Base-by-base conservation (phyloP, 2,113 vertebrate genomes). In the Neotoma lepida region DNA sequence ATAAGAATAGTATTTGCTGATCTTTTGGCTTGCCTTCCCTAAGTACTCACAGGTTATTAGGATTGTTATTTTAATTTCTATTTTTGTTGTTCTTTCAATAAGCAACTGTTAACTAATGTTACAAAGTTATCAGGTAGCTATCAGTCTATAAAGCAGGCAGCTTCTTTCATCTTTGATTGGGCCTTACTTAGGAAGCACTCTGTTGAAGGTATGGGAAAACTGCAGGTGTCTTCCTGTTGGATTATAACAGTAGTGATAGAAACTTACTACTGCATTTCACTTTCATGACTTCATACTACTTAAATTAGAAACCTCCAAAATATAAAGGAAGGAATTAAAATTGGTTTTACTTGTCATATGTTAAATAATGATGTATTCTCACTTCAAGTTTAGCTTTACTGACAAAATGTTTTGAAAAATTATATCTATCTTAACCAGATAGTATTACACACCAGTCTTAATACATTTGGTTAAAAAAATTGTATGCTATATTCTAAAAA, bases 181-280 rank as follows among this genome's bases (percentile, higher is more conserved):
- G 24, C 2, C 58, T 90, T 58, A 63, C 33, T 56, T 35, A 46
- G 28, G 8, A 33, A 9, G 8, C 24, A 77, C 8, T 17, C 0
- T 8, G 6, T 17, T n/a, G 24, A 49, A 2, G 20, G 73, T 2
- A 1, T 46, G 41, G 4, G 6, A 10, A 22, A 7, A 30, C 35
- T 15, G 44, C 4, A 4, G 9, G 41, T 66, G 28, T 81, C 9
- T 73, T 73, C 18, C 30, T 81, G 1, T 41, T 64, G 20, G 4
- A 81, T 68, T 33, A 41, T 49, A 35, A 54, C 2, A 86, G 68
- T 3, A 41, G 0, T 2, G 2, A 3, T 35, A 39, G 14, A 74
- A 70, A 20, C 58, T 85, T 76, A 39, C 6, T 56, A 61, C 1
- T 93, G 46, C 2, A 68, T 80, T 73, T 46, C 68, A 39, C 2